phyloP scores from a whole-genome alignment of 1,140 invertebrate species.

The Aphelinus certus region DNA sequence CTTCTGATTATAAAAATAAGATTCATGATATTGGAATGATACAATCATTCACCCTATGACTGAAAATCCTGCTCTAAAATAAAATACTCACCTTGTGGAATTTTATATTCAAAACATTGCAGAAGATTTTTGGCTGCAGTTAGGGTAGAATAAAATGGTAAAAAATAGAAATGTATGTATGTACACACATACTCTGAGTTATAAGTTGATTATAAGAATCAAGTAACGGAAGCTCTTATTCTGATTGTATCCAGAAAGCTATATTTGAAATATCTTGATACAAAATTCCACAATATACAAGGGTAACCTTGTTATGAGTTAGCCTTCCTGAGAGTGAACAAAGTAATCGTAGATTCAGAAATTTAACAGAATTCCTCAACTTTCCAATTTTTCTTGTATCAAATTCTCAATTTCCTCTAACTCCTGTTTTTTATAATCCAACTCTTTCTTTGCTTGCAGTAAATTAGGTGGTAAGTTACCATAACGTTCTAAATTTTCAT shows the following conservation, averaged over 20 bases:
- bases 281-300: too few species aligned
- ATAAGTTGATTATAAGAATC: too few species aligned
- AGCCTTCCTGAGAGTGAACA: too few species aligned
- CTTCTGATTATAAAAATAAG: background rate
- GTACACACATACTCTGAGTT: too few species aligned
- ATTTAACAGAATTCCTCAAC: too few species aligned
- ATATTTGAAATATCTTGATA: too few species aligned
- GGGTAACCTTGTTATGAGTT: too few species aligned
- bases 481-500: conserved; percentile 50
- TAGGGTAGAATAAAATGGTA: background rate
- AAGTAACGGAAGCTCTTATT: too few species aligned
- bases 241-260: too few species aligned
- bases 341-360: too few species aligned
- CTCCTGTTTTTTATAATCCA: conserved; percentile 52
- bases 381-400: conserved; percentile 44
- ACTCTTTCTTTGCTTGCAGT: conserved; percentile 53
- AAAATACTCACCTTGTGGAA: background rate
- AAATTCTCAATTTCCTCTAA: conserved; percentile 47
- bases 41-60: background rate
- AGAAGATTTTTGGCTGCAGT: background rate
- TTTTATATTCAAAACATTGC: background rate
- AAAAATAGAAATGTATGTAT: too few species aligned
- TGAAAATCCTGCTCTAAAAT: background rate
- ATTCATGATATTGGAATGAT: background rate
- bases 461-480: conserved; percentile 57